A percentile compares a stretch with the other conserved stretches of the same genome.
These are phyloP conservation scores for Acleris sparsana DNA, from an alignment of 2,888 invertebrate genomes.

Conservation along the genomic window DNA sequence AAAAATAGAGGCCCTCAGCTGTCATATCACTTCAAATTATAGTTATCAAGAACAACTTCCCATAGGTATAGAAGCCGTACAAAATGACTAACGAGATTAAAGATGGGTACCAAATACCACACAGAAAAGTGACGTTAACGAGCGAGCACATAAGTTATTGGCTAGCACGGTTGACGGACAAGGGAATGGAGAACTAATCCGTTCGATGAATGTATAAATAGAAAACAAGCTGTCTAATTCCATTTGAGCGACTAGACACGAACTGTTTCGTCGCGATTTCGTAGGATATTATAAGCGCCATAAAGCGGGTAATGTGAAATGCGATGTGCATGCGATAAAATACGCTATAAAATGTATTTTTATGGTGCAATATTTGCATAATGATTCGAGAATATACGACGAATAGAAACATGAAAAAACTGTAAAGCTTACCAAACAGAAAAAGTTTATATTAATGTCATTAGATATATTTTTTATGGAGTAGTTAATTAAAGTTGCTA, in stretches of 20 bases:
- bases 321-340: slow-evolving; percentile 21
- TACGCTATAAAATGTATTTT: slow-evolving; percentile 21
- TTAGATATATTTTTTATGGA: no score
- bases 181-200: slow-evolving; percentile 52
- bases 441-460: no score
- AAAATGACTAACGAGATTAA: background rate
- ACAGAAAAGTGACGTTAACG: slow-evolving; percentile 38
- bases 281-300: background rate
- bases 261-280: slow-evolving; percentile 1
- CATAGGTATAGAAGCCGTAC: no score
- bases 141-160: slow-evolving; percentile 43
- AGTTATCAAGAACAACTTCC: no score
- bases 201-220: slow-evolving; percentile 50
- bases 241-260: background rate
- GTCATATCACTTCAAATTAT: no score
- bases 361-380: slow-evolving; percentile 16
- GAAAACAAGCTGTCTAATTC: slow-evolving; percentile 40
- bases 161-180: slow-evolving; percentile 51
- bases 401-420: background rate
- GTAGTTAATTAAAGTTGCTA: background rate
- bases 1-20: no score
- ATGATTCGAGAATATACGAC: slow-evolving; percentile 8
- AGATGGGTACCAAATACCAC: slow-evolving; percentile 8
- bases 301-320: slow-evolving; percentile 18
- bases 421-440: background rate